Conservation (phyloP, 2,113 vertebrate genomes). For the Carassius auratus region DNA sequence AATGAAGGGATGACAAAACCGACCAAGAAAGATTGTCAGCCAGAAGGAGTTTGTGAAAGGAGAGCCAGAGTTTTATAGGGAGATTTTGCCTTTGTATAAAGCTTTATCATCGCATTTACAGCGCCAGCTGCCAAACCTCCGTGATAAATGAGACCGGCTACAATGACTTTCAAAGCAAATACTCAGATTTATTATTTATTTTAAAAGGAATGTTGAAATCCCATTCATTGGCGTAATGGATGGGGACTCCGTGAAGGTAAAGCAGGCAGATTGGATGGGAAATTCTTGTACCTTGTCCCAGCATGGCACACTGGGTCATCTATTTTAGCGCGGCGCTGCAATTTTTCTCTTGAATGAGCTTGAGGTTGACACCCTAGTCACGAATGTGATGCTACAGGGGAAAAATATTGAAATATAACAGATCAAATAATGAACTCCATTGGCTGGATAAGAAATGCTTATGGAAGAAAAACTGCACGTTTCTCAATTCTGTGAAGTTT, state of each 20-base stretch:
- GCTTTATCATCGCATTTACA: slow-evolving; percentile 1
- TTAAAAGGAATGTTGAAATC: slow-evolving; percentile 32
- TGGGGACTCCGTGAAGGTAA: slow-evolving; percentile 20
- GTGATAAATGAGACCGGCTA: slow-evolving; percentile 6
- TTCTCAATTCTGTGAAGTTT: slow-evolving; percentile 15
- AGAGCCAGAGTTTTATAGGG: slow-evolving; percentile 12
- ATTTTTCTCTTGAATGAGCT: slow-evolving; percentile 26
- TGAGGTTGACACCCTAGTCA: background rate
- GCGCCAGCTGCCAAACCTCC: background rate
- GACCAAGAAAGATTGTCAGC: slow-evolving; percentile 35
- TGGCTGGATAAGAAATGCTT: background rate
- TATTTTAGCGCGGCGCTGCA: background rate
- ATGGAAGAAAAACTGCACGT: background rate
- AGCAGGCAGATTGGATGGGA: slow-evolving; percentile 34
- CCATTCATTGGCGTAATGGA: slow-evolving; percentile 33
- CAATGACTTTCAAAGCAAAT: slow-evolving; percentile 40
- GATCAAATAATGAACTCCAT: slow-evolving; percentile 7
- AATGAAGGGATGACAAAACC: slow-evolving; percentile 14
- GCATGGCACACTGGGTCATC: slow-evolving; percentile 14
- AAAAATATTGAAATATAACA: slow-evolving; percentile 1
- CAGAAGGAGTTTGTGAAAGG: slow-evolving; percentile 33
- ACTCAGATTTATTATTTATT: slow-evolving; percentile 35
- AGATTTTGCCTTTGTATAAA: slow-evolving; percentile 6
- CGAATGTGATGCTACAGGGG: background rate
- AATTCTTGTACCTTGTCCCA: slow-evolving; percentile 3